These are phyloP conservation scores for Eurosta solidaginis DNA, from an alignment of 1,140 invertebrate genomes.

Conservation along the genomic window DNA sequence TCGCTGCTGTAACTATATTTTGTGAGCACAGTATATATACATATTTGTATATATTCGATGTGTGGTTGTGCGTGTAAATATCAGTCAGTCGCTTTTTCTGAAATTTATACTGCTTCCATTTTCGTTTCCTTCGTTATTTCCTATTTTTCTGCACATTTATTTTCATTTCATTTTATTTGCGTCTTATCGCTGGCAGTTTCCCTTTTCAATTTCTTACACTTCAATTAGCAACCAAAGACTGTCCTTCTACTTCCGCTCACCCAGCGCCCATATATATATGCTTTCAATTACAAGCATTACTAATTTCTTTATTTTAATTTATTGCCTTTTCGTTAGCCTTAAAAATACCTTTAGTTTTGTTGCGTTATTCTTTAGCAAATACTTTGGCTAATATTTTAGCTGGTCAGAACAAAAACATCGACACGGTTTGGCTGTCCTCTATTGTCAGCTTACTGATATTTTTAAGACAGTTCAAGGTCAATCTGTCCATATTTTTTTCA, in stretches of 20 bases:
- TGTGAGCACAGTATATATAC: background rate
- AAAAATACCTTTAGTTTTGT: background rate
- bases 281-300: background rate
- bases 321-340: background rate
- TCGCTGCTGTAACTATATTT: background rate
- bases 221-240: slow-evolving; percentile 1
- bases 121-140: slow-evolving; percentile 5
- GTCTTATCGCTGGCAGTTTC: background rate
- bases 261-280: background rate
- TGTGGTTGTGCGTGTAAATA: background rate
- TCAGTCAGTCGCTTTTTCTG: background rate
- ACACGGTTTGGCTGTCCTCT: background rate
- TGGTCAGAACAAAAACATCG: background rate
- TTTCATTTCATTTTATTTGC: slow-evolving; percentile 3
- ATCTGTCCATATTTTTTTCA: background rate
- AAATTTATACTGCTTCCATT: slow-evolving; percentile 1
- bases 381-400: background rate
- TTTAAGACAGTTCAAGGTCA: background rate
- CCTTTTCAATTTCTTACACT: slow-evolving; percentile 29
- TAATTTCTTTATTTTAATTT: background rate
- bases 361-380: background rate
- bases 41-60: background rate
- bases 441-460: background rate
- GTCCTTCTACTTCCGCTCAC: background rate
- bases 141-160: background rate